phyloP scores from a whole-genome alignment of 23 tunicate species.

The Trididemnum nubilum region DNA sequence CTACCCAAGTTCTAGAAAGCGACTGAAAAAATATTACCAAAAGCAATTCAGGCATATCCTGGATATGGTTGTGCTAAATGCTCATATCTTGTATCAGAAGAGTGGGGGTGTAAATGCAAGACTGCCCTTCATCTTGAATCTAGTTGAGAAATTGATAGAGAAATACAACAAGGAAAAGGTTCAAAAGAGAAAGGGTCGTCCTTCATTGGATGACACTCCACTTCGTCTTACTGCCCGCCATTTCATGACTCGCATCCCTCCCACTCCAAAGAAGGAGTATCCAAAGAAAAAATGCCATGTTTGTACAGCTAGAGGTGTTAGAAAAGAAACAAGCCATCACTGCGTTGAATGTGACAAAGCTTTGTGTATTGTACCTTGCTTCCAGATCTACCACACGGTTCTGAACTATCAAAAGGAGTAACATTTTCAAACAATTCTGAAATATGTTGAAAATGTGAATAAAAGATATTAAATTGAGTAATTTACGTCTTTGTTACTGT shows the following conservation, averaged over 20 bases:
- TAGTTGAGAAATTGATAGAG: not conserved
- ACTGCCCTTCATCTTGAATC: not conserved
- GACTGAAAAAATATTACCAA: slow-evolving; percentile 11
- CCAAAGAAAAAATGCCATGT: not conserved
- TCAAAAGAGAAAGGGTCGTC: not conserved
- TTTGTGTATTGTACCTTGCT: no score
- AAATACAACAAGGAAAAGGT: slow-evolving; percentile 7
- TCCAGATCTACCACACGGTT: no score
- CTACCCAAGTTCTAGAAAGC: slow-evolving; percentile 3
- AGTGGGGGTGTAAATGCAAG: not conserved
- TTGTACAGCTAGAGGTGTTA: slow-evolving; percentile 7
- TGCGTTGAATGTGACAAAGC: no score
- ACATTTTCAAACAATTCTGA: no score
- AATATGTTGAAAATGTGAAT: no score
- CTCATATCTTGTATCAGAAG: slow-evolving; percentile 12
- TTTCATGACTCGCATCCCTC: not conserved
- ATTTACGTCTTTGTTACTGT: no score
- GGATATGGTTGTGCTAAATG: slow-evolving; percentile 11
- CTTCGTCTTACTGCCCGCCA: slow-evolving; percentile 13
- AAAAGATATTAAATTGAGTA: no score
- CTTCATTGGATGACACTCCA: not conserved
- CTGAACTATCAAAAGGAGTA: no score
- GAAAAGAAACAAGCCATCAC: no score
- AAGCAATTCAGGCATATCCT: slow-evolving; percentile 15
- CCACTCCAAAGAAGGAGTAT: not conserved